Evolutionary conservation across 2,797 vertebrate genomes (phyloP), one percentile per base, ranked within the genome.

Genomic region (Merluccius polli): DNA sequence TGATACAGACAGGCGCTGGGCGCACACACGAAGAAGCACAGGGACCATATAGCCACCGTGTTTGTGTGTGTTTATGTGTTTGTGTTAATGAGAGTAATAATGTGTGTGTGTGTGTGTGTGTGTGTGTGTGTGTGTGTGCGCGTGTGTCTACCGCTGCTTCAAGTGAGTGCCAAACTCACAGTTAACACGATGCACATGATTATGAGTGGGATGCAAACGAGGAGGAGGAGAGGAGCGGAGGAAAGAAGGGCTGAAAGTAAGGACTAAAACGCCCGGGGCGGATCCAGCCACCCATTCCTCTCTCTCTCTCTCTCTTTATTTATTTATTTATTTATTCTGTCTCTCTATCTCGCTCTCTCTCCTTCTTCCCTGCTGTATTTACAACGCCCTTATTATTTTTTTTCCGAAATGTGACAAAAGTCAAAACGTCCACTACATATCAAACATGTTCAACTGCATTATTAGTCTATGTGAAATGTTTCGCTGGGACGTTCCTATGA

Each of bases 261-360:
- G 80, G 87, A 89, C 80, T 76, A 85, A 79, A 82, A 73, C 71
- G 79, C 79, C 35, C 11, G 89, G 89, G 93, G 86, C 96, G 96
- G 95, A 96, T 89, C 96, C 96, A 97, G 97, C 97, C 96, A 89
- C 90, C 78, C 80, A 70, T 70, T 84, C 80, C 81, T 84, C 87
- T 86, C 13, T 59, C 38, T 36, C 44, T 33, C 81, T 72, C 80
- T 85, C 82, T 83, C 75, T 79, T 75, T 83, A 63, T 36, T 68
- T n/a, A 72, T 38, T 11, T 7, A 6, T 38, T 11, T 12, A 6
- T 12, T 6, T 38, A 9, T 12, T 38, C 36, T 38, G 4, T 38
- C 59, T 65, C 59, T 63, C 59, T 65, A n/a, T 65, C 24, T 59
- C 72, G 33, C 13, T 71, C 82, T 41, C 67, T 74, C 68, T 78